A percentile compares a stretch with the other conserved stretches of the same genome.
Conservation (phyloP, 1,140 invertebrate species). For the Lysiphlebus fabarum region DNA sequence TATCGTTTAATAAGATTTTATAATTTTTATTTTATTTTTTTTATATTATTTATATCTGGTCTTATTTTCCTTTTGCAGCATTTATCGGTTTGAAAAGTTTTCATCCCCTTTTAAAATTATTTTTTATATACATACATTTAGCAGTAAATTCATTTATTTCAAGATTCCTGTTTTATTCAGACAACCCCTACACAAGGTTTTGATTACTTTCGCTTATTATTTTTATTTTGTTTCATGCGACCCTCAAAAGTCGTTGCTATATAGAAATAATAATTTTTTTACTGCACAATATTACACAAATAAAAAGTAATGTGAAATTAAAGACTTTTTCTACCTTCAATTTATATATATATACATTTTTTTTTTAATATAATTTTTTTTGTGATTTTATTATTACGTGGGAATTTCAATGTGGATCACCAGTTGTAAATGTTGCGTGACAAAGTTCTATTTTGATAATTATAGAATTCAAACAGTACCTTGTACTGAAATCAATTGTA, state of each 20-base stretch:
- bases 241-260: too few species aligned
- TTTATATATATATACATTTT: too few species aligned
- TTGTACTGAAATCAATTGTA: too few species aligned
- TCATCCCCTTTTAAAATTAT: constrained; percentile 11
- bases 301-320: too few species aligned
- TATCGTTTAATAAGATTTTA: constrained; percentile 19
- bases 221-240: background rate
- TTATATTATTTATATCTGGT: background rate
- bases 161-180: background rate
- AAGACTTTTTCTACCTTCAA: too few species aligned
- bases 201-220: background rate
- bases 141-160: constrained; percentile 9
- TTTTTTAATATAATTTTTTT: too few species aligned
- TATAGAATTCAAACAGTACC: background rate
- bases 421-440: constrained; percentile 23
- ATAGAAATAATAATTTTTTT: too few species aligned
- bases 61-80: constrained; percentile 4
- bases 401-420: too few species aligned
- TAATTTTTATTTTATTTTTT: constrained; percentile 14
- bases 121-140: background rate
- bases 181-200: too few species aligned
- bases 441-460: constrained; percentile 20
- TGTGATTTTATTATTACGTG: too few species aligned
- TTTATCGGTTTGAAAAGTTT: constrained; percentile 14
- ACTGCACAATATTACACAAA: too few species aligned